Percentiles rank a stretch among this genome's conserved stretches.
Conservation (phyloP, 2,113 vertebrate species). For the Loxodonta africana region DNA sequence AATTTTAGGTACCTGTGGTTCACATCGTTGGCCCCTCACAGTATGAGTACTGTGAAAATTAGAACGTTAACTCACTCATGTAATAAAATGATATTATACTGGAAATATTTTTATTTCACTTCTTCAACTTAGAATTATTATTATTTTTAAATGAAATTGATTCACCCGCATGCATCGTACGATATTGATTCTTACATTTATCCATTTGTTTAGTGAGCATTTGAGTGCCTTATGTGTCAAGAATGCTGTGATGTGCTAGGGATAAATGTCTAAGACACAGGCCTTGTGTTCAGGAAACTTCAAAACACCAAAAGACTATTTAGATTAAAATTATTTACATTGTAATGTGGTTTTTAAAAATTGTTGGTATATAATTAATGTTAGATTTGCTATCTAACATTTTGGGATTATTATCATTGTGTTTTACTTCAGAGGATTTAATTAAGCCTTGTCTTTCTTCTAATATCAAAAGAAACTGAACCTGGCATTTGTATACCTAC, state of each 20-base stretch:
- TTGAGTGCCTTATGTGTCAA: neutral
- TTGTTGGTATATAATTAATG: neutral
- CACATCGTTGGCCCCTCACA: neutral
- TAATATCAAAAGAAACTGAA: neutral
- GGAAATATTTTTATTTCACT: constrained; percentile 10
- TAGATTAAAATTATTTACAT: constrained; percentile 34
- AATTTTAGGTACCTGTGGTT: neutral
- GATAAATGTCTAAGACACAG: neutral
- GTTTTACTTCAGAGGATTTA: neutral
- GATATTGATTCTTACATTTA: neutral
- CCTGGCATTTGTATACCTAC: neutral
- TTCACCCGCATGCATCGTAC: neutral
- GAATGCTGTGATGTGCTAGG: neutral
- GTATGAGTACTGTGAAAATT: neutral
- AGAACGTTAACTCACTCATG: neutral
- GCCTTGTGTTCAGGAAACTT: neutral
- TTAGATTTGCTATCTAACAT: constrained; percentile 30
- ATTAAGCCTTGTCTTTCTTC: neutral
- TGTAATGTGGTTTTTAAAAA: neutral
- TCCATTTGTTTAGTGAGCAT: neutral
- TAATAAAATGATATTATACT: neutral
- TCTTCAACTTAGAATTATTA: neutral
- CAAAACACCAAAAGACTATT: neutral
- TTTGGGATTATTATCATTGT: neutral
- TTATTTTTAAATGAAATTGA: constrained; percentile 8